Percentiles rank a stretch among this genome's conserved stretches.
Evolutionary conservation across 2,888 invertebrate species (phyloP).

Genomic region (Meghimatium bilineatum): DNA sequence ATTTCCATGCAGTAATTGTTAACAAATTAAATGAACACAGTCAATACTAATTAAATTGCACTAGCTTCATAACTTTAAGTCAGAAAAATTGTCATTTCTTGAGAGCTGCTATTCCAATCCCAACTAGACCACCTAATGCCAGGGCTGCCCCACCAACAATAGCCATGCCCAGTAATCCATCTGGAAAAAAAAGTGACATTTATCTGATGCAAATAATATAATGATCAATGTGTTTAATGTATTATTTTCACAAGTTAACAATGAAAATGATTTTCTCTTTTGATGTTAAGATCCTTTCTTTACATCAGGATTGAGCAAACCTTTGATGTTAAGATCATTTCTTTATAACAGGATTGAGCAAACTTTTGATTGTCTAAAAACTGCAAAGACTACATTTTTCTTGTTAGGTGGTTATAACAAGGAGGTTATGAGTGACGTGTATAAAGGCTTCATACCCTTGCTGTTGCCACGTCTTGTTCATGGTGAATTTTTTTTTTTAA

Average conservation of each 20-base stretch:
- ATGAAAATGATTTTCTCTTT: not conserved
- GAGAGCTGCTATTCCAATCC: conserved; percentile 84
- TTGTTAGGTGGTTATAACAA: too few species aligned
- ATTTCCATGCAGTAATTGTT: too few species aligned
- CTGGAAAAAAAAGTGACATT: conserved; percentile 78
- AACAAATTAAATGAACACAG: not conserved
- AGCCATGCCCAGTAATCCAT: conserved; percentile 91
- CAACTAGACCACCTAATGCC: conserved; percentile 82
- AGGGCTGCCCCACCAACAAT: conserved; percentile 92
- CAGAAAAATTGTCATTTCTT: conserved; percentile 38
- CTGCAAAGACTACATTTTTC: too few species aligned
- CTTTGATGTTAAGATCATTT: too few species aligned
- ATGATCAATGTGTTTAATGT: not conserved
- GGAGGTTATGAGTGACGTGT: too few species aligned
- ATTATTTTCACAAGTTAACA: not conserved
- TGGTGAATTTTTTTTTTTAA: too few species aligned
- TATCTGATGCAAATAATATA: not conserved
- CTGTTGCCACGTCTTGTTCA: too few species aligned
- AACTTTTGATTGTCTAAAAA: too few species aligned
- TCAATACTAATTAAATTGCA: not conserved
- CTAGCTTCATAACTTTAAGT: not conserved
- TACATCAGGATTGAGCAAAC: too few species aligned
- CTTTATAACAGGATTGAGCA: too few species aligned
- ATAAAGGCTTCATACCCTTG: too few species aligned
- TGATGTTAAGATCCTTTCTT: too few species aligned